These are phyloP conservation scores for Slavum lentiscoides DNA, from an alignment of 2,888 invertebrate genomes.

Conservation along the genomic window DNA sequence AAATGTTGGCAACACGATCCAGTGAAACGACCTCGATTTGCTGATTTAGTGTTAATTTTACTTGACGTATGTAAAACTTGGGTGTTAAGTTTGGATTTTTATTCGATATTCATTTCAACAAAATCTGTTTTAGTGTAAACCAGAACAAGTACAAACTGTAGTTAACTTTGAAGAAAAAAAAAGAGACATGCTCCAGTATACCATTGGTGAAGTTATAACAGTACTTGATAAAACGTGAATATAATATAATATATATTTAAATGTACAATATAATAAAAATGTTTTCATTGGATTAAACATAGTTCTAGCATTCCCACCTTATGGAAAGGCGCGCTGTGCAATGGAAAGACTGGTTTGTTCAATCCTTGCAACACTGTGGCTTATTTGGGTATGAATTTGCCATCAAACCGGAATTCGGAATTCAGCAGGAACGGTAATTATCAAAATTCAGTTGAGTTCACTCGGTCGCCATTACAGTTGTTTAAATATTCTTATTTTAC, in stretches of 20 bases:
- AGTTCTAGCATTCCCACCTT: conserved; percentile 61
- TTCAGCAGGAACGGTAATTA: conserved; percentile 60
- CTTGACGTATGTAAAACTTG: conserved; percentile 66
- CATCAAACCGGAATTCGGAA: conserved; percentile 65
- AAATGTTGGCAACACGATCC: conserved; percentile 97
- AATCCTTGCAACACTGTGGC: conserved; percentile 88
- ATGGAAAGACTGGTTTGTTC: conserved; percentile 91
- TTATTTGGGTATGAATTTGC: conserved; percentile 77
- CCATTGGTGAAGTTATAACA: conserved; percentile 87
- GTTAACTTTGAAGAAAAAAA: conserved; percentile 63
- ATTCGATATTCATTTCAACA: conserved; percentile 21
- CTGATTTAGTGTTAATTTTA: conserved; percentile 76
- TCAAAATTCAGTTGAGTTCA: not conserved
- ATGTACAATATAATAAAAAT: conserved; percentile 13
- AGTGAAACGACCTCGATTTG: conserved; percentile 83
- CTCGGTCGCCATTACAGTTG: not conserved
- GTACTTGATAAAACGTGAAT: conserved; percentile 79
- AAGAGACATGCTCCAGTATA: conserved; percentile 77
- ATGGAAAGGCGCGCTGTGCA: conserved; percentile 90
- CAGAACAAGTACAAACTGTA: conserved; percentile 89
- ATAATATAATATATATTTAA: conserved; percentile 57
- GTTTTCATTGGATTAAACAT: conserved; percentile 13
- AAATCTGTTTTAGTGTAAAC: conserved; percentile 67
- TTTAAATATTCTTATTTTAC: conserved; percentile 24
- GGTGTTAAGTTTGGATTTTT: not conserved